A percentile compares a stretch with the other conserved stretches of the same genome.
phyloP scores from a whole-genome alignment of 2,113 vertebrate species.

The Nothoprocta pentlandii region DNA sequence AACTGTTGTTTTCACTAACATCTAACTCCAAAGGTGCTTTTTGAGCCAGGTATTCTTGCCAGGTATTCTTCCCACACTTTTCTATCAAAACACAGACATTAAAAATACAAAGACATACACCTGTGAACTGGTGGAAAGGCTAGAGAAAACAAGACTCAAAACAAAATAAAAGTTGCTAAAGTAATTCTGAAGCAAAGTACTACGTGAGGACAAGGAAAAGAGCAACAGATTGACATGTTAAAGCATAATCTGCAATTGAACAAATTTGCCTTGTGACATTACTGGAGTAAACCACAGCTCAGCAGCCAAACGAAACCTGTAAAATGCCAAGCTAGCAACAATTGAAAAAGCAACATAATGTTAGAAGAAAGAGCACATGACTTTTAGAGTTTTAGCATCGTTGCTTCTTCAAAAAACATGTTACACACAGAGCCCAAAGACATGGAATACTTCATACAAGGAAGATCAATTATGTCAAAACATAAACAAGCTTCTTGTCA shows the following conservation, averaged over 20 bases:
- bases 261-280: background rate
- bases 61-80: background rate
- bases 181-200: background rate
- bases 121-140: background rate
- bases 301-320: constrained; percentile 16
- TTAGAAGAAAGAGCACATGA: background rate
- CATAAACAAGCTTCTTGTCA: background rate
- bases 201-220: background rate
- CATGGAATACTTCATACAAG: background rate
- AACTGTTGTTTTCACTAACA: background rate
- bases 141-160: background rate
- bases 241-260: background rate
- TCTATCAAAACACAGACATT: background rate
- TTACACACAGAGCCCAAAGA: background rate
- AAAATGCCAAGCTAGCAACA: background rate
- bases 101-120: background rate
- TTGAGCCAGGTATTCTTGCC: background rate
- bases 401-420: background rate
- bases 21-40: background rate
- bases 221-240: constrained; percentile 1
- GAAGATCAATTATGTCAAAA: background rate
- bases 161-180: background rate
- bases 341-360: background rate
- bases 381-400: background rate
- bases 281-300: background rate